A percentile compares a stretch with the other conserved stretches of the same genome.
Evolutionary conservation across 2,797 vertebrate genomes (phyloP).

Genomic region (Manis javanica): DNA sequence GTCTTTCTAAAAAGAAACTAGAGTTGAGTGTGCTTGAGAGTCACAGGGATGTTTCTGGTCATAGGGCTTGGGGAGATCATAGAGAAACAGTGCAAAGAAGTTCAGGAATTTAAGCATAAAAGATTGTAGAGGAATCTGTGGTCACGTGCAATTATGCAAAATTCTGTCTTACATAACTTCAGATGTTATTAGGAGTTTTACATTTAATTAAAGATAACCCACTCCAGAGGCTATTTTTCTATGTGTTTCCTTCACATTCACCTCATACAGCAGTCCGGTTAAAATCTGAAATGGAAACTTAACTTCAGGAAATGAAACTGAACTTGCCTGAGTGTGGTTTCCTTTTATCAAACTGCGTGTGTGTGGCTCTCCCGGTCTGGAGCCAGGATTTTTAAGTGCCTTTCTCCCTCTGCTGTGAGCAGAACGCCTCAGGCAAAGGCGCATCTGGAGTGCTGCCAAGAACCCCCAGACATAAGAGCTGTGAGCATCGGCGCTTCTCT

Average conservation of each 20-base stretch:
- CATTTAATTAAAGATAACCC: neutral
- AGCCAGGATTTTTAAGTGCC: neutral
- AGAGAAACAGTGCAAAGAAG: neutral
- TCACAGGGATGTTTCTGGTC: neutral
- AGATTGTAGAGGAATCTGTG: neutral
- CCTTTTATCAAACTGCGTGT: accelerated
- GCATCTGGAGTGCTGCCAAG: neutral
- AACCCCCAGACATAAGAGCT: too few relatives aligned
- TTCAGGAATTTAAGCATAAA: neutral
- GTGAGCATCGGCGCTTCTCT: neutral
- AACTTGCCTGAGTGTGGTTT: neutral
- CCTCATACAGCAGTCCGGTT: neutral
- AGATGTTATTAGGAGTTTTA: neutral
- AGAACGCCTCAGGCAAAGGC: neutral
- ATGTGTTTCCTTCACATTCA: neutral
- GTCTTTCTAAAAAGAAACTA: neutral
- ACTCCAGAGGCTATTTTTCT: neutral
- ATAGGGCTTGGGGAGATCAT: neutral
- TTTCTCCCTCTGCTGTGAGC: too few relatives aligned
- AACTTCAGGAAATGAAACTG: constrained; percentile 41
- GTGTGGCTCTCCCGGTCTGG: neutral
- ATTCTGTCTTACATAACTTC: neutral
- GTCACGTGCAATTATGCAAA: neutral
- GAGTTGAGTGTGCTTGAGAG: neutral
- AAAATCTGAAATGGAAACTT: neutral